Conservation (phyloP, 2,113 vertebrate species). For the Leptosomus discolor region DNA sequence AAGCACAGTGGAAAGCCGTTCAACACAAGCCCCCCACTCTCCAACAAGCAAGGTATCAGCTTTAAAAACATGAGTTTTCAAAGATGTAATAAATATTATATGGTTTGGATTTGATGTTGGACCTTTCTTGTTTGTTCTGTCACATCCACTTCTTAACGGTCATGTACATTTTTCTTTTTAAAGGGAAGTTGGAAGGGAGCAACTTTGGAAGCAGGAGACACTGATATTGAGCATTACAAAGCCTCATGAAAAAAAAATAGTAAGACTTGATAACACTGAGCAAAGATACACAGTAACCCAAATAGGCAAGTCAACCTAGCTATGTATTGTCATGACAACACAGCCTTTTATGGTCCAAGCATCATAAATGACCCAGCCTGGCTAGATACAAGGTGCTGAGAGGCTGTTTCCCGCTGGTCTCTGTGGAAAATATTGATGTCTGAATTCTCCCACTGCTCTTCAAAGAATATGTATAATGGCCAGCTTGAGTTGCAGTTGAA, state of each 20-base stretch:
- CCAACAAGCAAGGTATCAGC: background rate
- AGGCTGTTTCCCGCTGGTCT: background rate
- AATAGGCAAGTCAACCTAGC: background rate
- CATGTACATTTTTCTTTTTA: background rate
- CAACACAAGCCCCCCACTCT: rapidly evolving
- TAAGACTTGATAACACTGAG: background rate
- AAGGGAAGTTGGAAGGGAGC: background rate
- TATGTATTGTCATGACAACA: background rate
- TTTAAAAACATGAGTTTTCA: background rate
- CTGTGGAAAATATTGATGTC: background rate
- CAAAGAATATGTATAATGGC: background rate
- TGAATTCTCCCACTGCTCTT: background rate
- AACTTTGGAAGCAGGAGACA: background rate
- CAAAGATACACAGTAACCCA: background rate
- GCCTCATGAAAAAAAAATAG: background rate
- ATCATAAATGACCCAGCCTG: background rate
- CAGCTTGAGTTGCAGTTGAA: background rate
- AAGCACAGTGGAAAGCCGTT: background rate
- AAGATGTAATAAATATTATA: background rate
- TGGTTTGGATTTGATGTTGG: background rate
- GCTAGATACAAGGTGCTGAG: background rate
- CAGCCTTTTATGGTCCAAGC: background rate
- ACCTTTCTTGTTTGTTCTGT: background rate
- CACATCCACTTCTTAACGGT: background rate
- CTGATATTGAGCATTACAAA: background rate